Evolutionary conservation across 2,797 vertebrate species (phyloP).

Genomic region (Sarcophilus harrisii): DNA sequence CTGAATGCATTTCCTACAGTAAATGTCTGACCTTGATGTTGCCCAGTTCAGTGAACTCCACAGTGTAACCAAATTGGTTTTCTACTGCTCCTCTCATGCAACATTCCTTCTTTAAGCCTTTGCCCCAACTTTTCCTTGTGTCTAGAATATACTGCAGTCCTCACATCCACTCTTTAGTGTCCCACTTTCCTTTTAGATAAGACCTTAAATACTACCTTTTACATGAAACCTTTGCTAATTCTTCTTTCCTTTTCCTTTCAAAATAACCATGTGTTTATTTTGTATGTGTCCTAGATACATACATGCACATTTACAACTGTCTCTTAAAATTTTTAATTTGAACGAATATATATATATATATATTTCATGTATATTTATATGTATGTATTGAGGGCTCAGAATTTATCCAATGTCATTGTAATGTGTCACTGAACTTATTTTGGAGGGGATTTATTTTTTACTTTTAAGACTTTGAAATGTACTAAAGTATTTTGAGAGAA

Average conservation of each 20-base stretch:
- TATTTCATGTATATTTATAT: not conserved
- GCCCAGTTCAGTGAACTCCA: not conserved
- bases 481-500: not conserved
- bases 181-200: not conserved
- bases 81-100: not conserved
- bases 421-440: not conserved
- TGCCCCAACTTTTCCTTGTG: not conserved
- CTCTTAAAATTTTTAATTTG: too few species aligned
- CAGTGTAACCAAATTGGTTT: too few species aligned
- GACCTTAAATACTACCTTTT: too few species aligned
- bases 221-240: not conserved
- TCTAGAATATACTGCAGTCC: not conserved
- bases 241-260: not conserved
- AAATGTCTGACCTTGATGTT: not conserved
- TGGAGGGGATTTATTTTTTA: not conserved
- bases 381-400: not conserved
- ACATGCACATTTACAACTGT: not conserved
- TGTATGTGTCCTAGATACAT: not conserved
- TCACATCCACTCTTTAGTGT: not conserved
- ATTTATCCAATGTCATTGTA: not conserved
- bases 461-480: not conserved
- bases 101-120: not conserved
- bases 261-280: not conserved
- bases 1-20: not conserved
- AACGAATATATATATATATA: not conserved